phyloP scores from a whole-genome alignment of 2,888 invertebrate genomes.

The Lasioglossum lativentre region DNA sequence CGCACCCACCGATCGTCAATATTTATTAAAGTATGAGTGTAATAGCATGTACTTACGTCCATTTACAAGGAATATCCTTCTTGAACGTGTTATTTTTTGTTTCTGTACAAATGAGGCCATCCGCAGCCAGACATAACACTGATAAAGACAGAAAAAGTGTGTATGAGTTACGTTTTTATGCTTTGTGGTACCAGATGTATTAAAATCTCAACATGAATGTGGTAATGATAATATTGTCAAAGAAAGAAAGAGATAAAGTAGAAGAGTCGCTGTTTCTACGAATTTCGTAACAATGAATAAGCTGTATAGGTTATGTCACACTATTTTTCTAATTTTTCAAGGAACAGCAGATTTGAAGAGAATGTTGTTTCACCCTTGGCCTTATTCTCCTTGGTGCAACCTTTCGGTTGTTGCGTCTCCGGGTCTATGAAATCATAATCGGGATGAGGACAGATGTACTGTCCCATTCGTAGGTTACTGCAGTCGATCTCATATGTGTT shows the following conservation, averaged over 20 bases:
- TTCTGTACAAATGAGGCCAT: conserved; percentile 92
- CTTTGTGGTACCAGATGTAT: not conserved
- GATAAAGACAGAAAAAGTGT: conserved; percentile 63
- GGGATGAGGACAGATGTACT: conserved; percentile 94
- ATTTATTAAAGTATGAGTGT: not conserved
- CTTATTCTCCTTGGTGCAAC: conserved; percentile 92
- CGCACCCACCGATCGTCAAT: not conserved
- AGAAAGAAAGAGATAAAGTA: not conserved
- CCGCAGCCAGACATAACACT: conserved; percentile 94
- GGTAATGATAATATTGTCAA: not conserved
- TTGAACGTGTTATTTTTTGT: conserved; percentile 92
- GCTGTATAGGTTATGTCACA: conserved; percentile 49
- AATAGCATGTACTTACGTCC: conserved; percentile 91
- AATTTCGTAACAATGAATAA: not conserved
- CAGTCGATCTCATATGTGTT: conserved; percentile 87
- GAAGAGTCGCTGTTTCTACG: not conserved
- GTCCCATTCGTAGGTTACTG: conserved; percentile 90
- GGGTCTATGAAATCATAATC: conserved; percentile 91
- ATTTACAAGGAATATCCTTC: conserved; percentile 94
- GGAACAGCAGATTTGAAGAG: conserved; percentile 18
- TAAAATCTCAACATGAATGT: not conserved
- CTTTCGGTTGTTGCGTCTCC: conserved; percentile 94
- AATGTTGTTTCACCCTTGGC: conserved; percentile 88
- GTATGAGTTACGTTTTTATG: conserved; percentile 1
- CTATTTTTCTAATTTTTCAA: not conserved